A percentile compares a stretch with the other conserved stretches of the same genome.
phyloP scores from a whole-genome alignment of 35 echinoderm and acorn worm species.

The Heliocidaris erythrogramma region DNA sequence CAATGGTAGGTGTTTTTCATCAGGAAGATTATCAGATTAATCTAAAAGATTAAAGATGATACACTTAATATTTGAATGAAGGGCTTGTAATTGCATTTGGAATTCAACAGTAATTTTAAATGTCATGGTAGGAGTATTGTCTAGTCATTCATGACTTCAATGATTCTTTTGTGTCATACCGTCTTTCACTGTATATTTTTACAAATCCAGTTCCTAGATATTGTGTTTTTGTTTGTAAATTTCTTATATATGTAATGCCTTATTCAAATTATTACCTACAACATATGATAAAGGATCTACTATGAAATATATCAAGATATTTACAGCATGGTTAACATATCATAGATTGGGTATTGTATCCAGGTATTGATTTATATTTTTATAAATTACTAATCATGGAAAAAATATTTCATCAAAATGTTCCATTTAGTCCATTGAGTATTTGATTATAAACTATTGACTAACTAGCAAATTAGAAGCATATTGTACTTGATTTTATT shows the following conservation, averaged over 20 bases:
- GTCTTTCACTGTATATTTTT: neutral
- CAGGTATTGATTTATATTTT: neutral
- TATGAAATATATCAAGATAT: neutral
- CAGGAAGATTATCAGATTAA: no score
- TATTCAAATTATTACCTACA: neutral
- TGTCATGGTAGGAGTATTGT: no score
- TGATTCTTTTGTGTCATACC: neutral
- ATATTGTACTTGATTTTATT: no score
- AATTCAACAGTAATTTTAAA: no score
- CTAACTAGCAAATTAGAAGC: no score
- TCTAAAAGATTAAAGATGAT: no score
- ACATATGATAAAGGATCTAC: neutral
- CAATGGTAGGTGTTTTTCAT: neutral
- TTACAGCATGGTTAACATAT: neutral
- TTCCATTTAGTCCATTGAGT: no score
- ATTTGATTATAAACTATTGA: no score
- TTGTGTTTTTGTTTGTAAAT: neutral
- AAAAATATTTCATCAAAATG: neutral
- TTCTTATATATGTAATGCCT: neutral
- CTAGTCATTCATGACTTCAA: no score
- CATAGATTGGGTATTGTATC: neutral
- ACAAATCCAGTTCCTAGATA: neutral
- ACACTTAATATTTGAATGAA: no score
- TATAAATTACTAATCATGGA: neutral
- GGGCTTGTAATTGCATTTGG: no score